Evolutionary conservation across 2,797 vertebrate genomes (phyloP), one percentile per base, ranked within the genome.

Genomic region (Thaleichthys pacificus): DNA sequence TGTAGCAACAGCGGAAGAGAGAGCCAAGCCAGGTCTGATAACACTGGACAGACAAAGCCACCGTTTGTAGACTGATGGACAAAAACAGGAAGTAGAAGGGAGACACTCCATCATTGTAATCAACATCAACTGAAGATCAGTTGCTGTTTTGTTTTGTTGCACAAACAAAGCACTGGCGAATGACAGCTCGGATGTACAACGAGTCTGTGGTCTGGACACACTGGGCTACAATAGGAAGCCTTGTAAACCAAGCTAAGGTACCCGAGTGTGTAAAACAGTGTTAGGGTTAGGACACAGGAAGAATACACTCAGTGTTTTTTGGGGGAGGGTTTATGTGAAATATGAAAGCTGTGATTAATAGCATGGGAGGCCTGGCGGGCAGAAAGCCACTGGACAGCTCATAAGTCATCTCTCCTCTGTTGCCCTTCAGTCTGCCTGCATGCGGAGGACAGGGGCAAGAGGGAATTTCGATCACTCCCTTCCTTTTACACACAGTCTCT

Each of bases 341-440:
- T 21, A 15, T 51, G 60, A 66, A 24, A 58, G 11, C 58, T 21
- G 38, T 69, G 74, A 71, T 61, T 42, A 71, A 76, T 61, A 62
- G 67, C 0, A 32, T 24, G 21, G 58, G 12, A 56, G 32, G 61
- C 62, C 61, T 56, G 35, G 61, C 3, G 4, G n/a, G 49, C 24
- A 21, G 51, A 42, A 61, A 38, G 35, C 71, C 72, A 73, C 38
- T 35, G 65, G 26, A 70, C 19, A 57, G 42, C 66, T 74, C 75
- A 70, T 76, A 63, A 72, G 26, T 82, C 71, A 68, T 75, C 67
- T 61, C 72, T 57, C 67, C 66, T 68, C 49, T 11, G 26, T 4
- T 38, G 74, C 73, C 51, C n/a, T 12, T 28, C 47, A 8, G 14
- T 70, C 47, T 66, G 32, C 30, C 26, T 15, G 7, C 21, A 26